phyloP scores from a whole-genome alignment of 2,797 vertebrate species.

The Lycodopsis pacificus region DNA sequence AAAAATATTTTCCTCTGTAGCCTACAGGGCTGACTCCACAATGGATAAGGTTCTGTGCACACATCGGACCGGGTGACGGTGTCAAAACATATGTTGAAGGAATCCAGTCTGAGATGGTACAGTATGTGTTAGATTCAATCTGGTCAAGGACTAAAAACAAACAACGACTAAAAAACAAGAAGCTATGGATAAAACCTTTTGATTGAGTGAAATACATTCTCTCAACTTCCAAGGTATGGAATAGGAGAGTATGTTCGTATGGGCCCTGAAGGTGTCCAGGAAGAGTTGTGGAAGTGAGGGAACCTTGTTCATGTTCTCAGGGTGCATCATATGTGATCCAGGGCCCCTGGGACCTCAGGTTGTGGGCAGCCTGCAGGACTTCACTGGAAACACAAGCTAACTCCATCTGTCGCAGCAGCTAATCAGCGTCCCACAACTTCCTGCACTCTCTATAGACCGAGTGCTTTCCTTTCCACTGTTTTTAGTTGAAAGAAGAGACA shows the following conservation, averaged over 20 bases:
- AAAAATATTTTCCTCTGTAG: slow-evolving; percentile 6
- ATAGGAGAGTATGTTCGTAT: background rate
- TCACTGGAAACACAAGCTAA: slow-evolving; percentile 36
- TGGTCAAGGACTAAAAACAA: background rate
- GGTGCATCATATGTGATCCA: slow-evolving; percentile 33
- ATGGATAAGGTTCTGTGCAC: background rate
- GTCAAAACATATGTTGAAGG: background rate
- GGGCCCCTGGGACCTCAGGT: slow-evolving; percentile 34
- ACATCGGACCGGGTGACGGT: background rate
- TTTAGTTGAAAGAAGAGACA: slow-evolving; percentile 32
- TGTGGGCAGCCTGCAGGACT: slow-evolving; percentile 43
- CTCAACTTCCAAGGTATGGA: background rate
- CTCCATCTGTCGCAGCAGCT: slow-evolving; percentile 58
- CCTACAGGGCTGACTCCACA: background rate
- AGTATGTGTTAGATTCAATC: background rate
- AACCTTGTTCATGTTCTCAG: slow-evolving; percentile 16
- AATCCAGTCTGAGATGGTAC: background rate
- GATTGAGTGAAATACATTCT: background rate
- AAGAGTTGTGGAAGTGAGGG: background rate
- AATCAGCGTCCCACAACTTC: slow-evolving; percentile 56
- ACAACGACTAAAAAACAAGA: background rate
- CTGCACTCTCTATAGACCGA: slow-evolving; percentile 19
- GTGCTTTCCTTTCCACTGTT: slow-evolving; percentile 22
- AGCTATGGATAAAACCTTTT: background rate
- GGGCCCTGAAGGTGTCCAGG: background rate